These are phyloP conservation scores for Brachyalestes nurse DNA, from an alignment of 2,797 vertebrate species.

Conservation along the genomic window DNA sequence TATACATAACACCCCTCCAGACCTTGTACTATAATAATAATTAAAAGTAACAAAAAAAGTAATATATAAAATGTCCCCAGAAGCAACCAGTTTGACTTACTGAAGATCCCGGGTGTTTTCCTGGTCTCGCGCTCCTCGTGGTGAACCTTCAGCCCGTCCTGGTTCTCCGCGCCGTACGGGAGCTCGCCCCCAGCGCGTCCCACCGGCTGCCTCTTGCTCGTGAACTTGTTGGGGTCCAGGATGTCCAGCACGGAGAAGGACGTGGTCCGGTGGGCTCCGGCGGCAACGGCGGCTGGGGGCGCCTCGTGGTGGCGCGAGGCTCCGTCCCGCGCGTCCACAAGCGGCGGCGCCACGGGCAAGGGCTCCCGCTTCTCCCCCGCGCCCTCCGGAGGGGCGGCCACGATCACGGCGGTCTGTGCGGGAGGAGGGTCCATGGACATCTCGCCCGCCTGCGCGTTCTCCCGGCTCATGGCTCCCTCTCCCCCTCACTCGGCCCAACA, in stretches of 20 bases:
- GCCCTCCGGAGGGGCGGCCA: conserved; percentile 75
- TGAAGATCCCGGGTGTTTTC: conserved; percentile 72
- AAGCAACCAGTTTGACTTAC: conserved; percentile 68
- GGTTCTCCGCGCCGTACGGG: conserved; percentile 68
- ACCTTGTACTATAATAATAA: no score
- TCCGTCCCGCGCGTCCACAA: conserved; percentile 71
- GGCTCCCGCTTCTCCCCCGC: conserved; percentile 83
- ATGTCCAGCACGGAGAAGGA: conserved; percentile 98
- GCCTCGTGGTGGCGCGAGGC: conserved; percentile 82
- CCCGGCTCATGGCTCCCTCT: conserved; percentile 82
- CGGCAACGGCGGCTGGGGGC: conserved; percentile 65
- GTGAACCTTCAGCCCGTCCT: conserved; percentile 73
- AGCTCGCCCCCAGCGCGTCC: conserved; percentile 71
- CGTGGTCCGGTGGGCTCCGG: conserved; percentile 85
- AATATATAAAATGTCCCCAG: not conserved
- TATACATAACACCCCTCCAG: not conserved
- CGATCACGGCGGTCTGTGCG: conserved; percentile 71
- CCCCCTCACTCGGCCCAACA: not conserved
- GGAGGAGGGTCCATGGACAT: conserved; percentile 74
- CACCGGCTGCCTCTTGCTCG: conserved; percentile 81
- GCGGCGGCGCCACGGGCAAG: conserved; percentile 74
- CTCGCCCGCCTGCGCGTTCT: conserved; percentile 80
- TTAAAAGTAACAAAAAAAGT: no score
- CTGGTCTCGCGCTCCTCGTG: conserved; percentile 80
- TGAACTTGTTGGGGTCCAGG: conserved; percentile 98